Evolutionary conservation across 2,888 invertebrate species (phyloP).

Genomic region (Myathropa florea): DNA sequence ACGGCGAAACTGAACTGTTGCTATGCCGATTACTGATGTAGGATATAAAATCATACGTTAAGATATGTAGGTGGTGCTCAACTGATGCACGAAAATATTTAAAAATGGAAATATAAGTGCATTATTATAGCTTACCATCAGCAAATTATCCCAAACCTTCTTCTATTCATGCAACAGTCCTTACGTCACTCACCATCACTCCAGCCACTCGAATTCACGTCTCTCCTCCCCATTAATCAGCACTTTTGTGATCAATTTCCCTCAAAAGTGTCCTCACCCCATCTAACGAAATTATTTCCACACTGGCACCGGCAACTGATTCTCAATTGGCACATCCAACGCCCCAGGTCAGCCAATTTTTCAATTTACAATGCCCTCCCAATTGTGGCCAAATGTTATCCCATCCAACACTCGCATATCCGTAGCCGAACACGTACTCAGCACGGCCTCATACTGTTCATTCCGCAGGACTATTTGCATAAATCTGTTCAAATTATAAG

Average conservation of each 20-base stretch:
- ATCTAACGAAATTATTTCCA: constrained; percentile 8
- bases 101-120: too few relatives aligned
- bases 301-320: constrained; percentile 2
- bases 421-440: not conserved
- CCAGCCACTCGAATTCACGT: not conserved
- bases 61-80: too few relatives aligned
- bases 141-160: too few relatives aligned
- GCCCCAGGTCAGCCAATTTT: constrained; percentile 62
- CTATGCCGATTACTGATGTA: too few relatives aligned
- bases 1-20: too few relatives aligned
- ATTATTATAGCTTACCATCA: too few relatives aligned
- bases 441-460: constrained; percentile 44
- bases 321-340: constrained; percentile 38
- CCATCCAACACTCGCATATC: constrained; percentile 31
- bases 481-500: constrained; percentile 70
- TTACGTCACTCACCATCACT: not conserved
- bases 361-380: constrained; percentile 59
- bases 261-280: not conserved
- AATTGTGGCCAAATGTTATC: constrained; percentile 65
- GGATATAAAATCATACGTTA: too few relatives aligned
- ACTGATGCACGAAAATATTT: too few relatives aligned
- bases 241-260: constrained; percentile 4
- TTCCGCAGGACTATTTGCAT: constrained; percentile 66
- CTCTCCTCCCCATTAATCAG: not conserved
- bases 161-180: too few relatives aligned